phyloP scores from a whole-genome alignment of 2,113 vertebrate species.

The Marcusenius ussheri region DNA sequence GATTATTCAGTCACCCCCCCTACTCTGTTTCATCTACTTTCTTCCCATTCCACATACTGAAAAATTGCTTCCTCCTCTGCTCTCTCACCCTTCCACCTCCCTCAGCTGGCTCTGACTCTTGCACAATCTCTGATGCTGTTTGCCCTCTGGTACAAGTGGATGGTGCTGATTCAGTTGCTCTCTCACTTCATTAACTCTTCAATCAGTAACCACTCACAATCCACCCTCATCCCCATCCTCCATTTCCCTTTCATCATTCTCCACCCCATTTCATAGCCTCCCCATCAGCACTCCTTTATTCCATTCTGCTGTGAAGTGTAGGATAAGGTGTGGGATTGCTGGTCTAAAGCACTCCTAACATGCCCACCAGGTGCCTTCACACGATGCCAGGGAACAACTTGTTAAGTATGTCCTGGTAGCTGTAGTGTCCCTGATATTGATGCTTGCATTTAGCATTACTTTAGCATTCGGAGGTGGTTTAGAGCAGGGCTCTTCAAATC shows the following conservation, averaged over 20 bases:
- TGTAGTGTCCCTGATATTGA: not conserved
- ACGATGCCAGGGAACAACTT: not conserved
- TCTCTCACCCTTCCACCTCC: not conserved
- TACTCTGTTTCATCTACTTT: not conserved
- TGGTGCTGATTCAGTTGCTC: constrained; percentile 63
- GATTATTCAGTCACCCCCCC: not conserved
- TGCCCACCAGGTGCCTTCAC: not conserved
- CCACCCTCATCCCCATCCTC: not conserved
- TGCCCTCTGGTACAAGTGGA: constrained; percentile 50
- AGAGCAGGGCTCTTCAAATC: not conserved
- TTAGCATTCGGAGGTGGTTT: not conserved
- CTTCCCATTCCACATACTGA: not conserved
- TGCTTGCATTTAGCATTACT: not conserved
- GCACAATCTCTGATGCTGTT: constrained; percentile 39
- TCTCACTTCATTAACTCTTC: constrained; percentile 66
- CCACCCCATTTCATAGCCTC: not conserved
- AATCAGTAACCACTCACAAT: constrained; percentile 64
- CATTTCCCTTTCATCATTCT: not conserved
- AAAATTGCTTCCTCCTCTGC: not conserved
- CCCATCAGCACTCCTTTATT: not conserved
- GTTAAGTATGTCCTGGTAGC: not conserved
- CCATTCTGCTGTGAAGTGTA: not conserved
- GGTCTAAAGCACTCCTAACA: not conserved
- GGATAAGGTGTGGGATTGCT: not conserved
- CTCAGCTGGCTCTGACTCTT: constrained; percentile 33